These are phyloP conservation scores for Piliocolobus tephrosceles DNA, from an alignment of 2,113 vertebrate species.

Conservation along the genomic window DNA sequence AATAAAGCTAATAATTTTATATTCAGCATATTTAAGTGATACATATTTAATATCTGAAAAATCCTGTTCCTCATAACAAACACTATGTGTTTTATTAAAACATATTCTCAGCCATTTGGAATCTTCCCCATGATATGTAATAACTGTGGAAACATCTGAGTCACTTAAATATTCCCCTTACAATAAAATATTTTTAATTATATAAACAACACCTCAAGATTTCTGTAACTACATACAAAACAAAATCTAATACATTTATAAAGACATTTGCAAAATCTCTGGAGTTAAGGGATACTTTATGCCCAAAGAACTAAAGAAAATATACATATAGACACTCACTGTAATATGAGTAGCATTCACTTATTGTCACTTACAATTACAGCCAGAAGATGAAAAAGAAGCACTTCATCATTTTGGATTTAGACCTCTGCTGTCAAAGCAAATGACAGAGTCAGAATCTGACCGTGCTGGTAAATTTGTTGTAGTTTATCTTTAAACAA, in stretches of 20 bases:
- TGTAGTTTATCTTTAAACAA: neutral
- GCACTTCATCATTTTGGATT: neutral
- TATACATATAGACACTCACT: neutral
- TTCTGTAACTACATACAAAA: constrained; percentile 21
- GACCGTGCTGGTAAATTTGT: neutral
- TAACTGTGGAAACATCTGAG: neutral
- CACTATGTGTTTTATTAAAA: neutral
- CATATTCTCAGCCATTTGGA: neutral
- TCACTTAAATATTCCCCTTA: constrained; percentile 21
- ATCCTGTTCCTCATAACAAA: neutral
- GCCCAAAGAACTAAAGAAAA: neutral
- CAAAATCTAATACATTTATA: neutral
- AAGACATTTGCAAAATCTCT: constrained; percentile 9
- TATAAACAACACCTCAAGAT: neutral
- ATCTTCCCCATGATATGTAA: neutral
- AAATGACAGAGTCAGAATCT: neutral
- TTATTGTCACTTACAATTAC: neutral
- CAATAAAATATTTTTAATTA: constrained; percentile 20
- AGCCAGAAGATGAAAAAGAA: neutral
- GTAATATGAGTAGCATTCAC: neutral
- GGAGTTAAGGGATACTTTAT: neutral
- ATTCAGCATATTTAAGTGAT: constrained; percentile 22
- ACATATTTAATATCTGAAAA: constrained; percentile 18
- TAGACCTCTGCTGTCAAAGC: neutral
- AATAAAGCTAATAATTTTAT: constrained; percentile 31